These are phyloP conservation scores for Nyctibius bracteatus DNA, from an alignment of 2,113 vertebrate genomes.

Conservation along the genomic window DNA sequence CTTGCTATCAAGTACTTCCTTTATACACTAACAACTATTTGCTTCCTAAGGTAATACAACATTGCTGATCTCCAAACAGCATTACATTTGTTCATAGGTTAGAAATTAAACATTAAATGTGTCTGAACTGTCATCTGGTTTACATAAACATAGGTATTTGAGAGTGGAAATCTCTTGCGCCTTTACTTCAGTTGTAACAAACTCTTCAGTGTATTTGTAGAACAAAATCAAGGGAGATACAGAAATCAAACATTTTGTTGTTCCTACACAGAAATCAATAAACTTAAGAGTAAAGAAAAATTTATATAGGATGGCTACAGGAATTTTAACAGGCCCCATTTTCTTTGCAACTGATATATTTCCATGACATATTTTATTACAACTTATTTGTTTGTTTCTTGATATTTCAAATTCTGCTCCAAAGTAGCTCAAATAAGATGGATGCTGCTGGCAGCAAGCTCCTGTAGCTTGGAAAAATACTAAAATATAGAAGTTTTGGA, in stretches of 20 bases:
- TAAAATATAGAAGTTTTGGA: background rate
- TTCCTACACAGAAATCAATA: background rate
- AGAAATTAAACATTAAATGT: background rate
- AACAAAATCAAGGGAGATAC: background rate
- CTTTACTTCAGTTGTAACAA: background rate
- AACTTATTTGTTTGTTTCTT: background rate
- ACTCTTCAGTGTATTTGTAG: background rate
- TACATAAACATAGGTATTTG: background rate
- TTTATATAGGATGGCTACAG: background rate
- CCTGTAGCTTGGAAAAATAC: background rate
- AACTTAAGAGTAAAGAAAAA: background rate
- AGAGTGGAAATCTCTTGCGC: background rate
- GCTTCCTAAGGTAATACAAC: background rate
- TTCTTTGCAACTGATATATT: background rate
- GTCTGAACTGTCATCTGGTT: background rate
- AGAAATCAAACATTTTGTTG: background rate
- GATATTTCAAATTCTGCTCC: background rate
- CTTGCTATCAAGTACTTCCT: background rate
- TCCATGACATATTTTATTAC: background rate
- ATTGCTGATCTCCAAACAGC: background rate
- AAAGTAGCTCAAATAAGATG: background rate
- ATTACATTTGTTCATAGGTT: background rate
- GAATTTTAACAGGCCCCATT: background rate
- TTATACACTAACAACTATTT: background rate
- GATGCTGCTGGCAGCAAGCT: background rate